These are phyloP conservation scores for Stenolophus ochropezus DNA, from an alignment of 2,888 invertebrate species.

Conservation along the genomic window DNA sequence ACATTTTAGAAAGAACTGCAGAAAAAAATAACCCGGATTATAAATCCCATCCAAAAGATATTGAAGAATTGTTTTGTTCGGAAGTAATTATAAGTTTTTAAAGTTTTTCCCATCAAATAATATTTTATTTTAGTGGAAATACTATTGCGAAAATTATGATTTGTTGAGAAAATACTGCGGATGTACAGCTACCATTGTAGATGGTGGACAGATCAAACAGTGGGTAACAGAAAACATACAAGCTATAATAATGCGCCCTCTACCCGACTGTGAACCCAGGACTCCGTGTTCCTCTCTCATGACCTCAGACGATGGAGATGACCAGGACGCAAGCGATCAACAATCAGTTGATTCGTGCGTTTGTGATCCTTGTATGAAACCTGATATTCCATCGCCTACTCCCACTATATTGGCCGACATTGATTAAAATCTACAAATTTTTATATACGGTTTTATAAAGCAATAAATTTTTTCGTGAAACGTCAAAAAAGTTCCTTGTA, in stretches of 20 bases:
- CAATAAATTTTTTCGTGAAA: no score
- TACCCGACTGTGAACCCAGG: slow-evolving; percentile 65
- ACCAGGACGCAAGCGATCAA: not conserved
- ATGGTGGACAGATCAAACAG: slow-evolving; percentile 69
- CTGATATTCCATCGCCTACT: not conserved
- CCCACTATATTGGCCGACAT: no score
- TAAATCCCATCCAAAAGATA: slow-evolving; percentile 69
- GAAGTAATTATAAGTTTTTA: slow-evolving; percentile 65
- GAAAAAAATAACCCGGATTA: slow-evolving; percentile 65
- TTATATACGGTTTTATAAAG: no score
- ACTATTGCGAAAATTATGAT: slow-evolving; percentile 71
- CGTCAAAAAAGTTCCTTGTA: no score
- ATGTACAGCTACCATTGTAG: slow-evolving; percentile 68
- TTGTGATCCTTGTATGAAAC: not conserved
- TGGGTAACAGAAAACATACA: slow-evolving; percentile 68
- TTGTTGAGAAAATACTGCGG: slow-evolving; percentile 71
- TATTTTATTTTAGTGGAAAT: slow-evolving; percentile 65
- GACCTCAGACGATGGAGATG: not conserved
- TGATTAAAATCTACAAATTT: no score
- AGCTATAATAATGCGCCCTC: slow-evolving; percentile 67
- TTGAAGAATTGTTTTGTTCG: slow-evolving; percentile 67
- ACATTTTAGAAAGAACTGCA: slow-evolving; percentile 64
- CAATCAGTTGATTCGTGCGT: not conserved
- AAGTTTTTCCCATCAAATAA: slow-evolving; percentile 33
- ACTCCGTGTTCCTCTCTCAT: not conserved